Evolutionary conservation across 2,113 vertebrate species (phyloP), one percentile per base, ranked within the genome.

Genomic region (Labrus mixtus): DNA sequence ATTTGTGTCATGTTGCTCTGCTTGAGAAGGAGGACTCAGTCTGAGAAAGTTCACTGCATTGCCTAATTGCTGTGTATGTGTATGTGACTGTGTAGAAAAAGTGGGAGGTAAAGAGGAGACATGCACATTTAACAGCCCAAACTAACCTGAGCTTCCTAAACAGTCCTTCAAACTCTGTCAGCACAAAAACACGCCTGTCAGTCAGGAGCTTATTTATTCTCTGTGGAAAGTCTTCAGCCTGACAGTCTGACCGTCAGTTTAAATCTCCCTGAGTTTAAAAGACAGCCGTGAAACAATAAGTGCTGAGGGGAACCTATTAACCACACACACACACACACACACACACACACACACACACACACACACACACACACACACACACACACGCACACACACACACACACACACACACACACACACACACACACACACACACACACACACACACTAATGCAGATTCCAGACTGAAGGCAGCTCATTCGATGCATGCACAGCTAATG

Each of bases 401-500:
- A 36, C 10, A 33, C 53, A 46, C 67, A 41, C 56, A 25, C 1
- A n/a, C n/a, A n/a, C n/a, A n/a, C n/a, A n/a, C n/a, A n/a, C n/a
- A n/a, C n/a, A n/a, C n/a, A n/a, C n/a, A n/a, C n/a, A n/a, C n/a
- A n/a, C n/a, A n/a, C n/a, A 4, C 79, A 57, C 54, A 36, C 10
- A 33, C 53, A 46, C 67, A 41, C 56, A 25, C 1, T 39, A 70
- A 46, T 39, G 61, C 46, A 16, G 10, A 76, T 73, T 86, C 46
- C 69, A 81, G 70, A 71, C 70, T 55, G 76, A 79, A 79, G 76
- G 76, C 73, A 76, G 74, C 70, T 76, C 50, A 73, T 78, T 77
- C 41, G 36, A 87, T 54, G 76, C 68, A 77, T 78, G 85, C 66
- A 17, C 87, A 91, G 88, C 82, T 93, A 93, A 91, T 93, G 90